Evolutionary conservation across 1,140 invertebrate species (phyloP).

Genomic region (Cheumatopsyche charites): DNA sequence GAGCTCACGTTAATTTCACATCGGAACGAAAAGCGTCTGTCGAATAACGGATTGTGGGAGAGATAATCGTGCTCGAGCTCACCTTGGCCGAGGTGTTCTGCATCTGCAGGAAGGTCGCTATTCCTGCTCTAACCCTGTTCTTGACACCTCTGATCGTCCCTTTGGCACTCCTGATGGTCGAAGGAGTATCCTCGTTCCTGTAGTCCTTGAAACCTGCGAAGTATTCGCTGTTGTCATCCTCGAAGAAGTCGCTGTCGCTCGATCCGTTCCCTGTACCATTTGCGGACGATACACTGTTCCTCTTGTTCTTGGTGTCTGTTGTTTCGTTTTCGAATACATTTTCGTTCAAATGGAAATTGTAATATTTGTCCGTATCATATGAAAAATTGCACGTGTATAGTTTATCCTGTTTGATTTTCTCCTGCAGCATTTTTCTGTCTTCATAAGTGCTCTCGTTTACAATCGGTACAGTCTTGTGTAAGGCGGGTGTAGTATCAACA

Average conservation of each 20-base stretch:
- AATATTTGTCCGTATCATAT: slow-evolving; percentile 78
- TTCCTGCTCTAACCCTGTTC: slow-evolving; percentile 91
- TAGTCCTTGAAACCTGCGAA: slow-evolving; percentile 84
- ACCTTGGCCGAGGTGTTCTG: slow-evolving; percentile 75
- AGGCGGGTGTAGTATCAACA: slow-evolving; percentile 24
- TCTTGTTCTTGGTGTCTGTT: slow-evolving; percentile 51
- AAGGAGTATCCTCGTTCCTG: slow-evolving; percentile 66
- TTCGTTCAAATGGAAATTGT: slow-evolving; percentile 83
- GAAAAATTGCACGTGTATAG: slow-evolving; percentile 61
- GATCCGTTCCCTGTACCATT: slow-evolving; percentile 50
- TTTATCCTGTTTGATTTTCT: slow-evolving; percentile 60
- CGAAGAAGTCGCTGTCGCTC: slow-evolving; percentile 56
- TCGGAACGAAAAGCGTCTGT: not conserved
- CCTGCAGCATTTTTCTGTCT: slow-evolving; percentile 63
- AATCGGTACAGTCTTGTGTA: slow-evolving; percentile 52
- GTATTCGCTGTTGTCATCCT: slow-evolving; percentile 67
- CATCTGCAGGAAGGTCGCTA: slow-evolving; percentile 89
- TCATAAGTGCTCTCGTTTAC: slow-evolving; percentile 73
- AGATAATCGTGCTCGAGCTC: slow-evolving; percentile 49
- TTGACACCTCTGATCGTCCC: slow-evolving; percentile 92
- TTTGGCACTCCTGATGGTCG: slow-evolving; percentile 84
- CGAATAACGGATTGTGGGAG: slow-evolving; percentile 15
- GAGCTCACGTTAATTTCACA: slow-evolving; percentile 11
- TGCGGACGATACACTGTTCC: slow-evolving; percentile 50
- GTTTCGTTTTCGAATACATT: slow-evolving; percentile 65